Evolutionary conservation across 2,113 vertebrate genomes (phyloP), one percentile per base, ranked within the genome.

Genomic region (Neolamprologus fasciatus): DNA sequence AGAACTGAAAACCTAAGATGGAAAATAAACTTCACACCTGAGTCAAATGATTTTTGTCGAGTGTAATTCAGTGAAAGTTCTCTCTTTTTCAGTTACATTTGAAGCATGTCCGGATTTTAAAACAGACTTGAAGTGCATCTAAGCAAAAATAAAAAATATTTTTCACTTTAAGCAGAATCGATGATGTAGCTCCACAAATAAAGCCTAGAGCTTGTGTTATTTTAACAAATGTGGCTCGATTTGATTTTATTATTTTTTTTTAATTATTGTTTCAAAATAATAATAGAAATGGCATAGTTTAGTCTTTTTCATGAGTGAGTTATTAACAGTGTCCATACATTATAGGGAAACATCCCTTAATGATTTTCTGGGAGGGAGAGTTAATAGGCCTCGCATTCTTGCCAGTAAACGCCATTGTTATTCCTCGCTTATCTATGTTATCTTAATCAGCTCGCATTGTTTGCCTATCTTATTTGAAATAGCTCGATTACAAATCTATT

Each of bases 391-490:
- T 58, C 47, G 80, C 92, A 93, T 95, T 96, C 94, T 92, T 92
- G 71, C 86, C 82, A 54, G 50, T 76, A 88, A 91, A 86, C 90
- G 79, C 89, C 73, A 91, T 94, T 95, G 95, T 96, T 95, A 87
- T 95, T 94, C 89, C 57, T 35, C 81, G 1, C 81, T 92, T 95
- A 95, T 94, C 93, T 88, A 9, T 71, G 58, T 93, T 94, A 95
- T 96, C 94, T 92, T 93, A 92, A 95, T 94, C 94, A 86, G 87
- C 55, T 81, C 42, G 54, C 87, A 91, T 93, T 94, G 94, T 95
- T 89, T 84, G n/a, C 84, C 89, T 93, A 89, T 92, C 91, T 91
- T 88, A 86, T 93, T 94, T 93, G 80, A 91, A 95, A 93, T 87
- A 82, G 92, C 91, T 90, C 93, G 93, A 92, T 95, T 94, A 95